phyloP scores from a whole-genome alignment of 2,113 vertebrate species.

The Chaenocephalus aceratus region DNA sequence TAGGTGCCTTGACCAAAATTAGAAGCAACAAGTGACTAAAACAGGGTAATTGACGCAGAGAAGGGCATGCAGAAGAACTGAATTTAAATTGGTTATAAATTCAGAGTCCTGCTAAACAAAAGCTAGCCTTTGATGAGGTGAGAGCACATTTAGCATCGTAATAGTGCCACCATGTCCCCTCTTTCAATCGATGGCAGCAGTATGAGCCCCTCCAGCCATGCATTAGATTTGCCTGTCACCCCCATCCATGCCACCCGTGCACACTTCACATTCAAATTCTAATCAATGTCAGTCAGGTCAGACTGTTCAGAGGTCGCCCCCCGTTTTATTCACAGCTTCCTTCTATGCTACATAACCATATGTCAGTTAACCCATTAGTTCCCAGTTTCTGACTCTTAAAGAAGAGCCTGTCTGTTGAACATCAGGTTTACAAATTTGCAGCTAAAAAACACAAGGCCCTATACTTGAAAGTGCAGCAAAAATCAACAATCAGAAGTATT shows the following conservation, averaged over 20 bases:
- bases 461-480: background rate
- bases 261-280: slow-evolving; percentile 85
- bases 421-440: background rate
- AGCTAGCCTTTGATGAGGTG: slow-evolving; percentile 23
- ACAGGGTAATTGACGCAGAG: slow-evolving; percentile 14
- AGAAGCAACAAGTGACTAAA: slow-evolving; percentile 72
- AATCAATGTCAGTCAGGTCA: slow-evolving; percentile 86
- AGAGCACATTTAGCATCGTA: slow-evolving; percentile 59
- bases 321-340: slow-evolving; percentile 78
- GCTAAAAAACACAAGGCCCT: background rate
- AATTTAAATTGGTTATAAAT: slow-evolving; percentile 31
- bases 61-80: slow-evolving; percentile 28
- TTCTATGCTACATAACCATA: slow-evolving; percentile 83
- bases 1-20: slow-evolving; percentile 55
- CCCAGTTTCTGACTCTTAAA: slow-evolving; percentile 56
- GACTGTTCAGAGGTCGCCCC: slow-evolving; percentile 73
- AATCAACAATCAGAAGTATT: too few species aligned
- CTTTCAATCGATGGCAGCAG: slow-evolving; percentile 49
- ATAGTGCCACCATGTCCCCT: slow-evolving; percentile 63
- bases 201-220: slow-evolving; percentile 60
- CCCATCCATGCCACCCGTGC: slow-evolving; percentile 73
- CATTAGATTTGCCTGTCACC: slow-evolving; percentile 71
- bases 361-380: slow-evolving; percentile 83
- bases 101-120: slow-evolving; percentile 39
- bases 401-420: slow-evolving; percentile 10